Base-by-base conservation (phyloP, 2,797 vertebrate species). In the Hipposideros larvatus region DNA sequence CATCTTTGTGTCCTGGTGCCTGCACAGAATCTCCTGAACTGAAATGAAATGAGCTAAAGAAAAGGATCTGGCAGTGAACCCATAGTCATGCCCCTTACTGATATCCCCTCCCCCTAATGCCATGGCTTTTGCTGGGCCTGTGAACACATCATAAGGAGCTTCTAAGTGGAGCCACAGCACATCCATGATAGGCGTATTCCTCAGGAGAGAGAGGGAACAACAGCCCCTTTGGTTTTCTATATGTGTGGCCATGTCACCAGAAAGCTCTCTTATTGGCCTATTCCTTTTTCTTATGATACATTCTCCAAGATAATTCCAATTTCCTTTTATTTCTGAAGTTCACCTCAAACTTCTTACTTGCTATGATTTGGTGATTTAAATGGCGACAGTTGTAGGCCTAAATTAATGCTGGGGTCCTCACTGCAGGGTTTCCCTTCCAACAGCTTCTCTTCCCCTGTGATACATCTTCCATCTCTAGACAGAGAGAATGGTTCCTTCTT, bases 251-350 rank as follows among this genome's bases (percentile, higher is more conserved):
- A 28, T 13, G 11, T 84, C 19, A 1, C 26, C 8, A 61, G 22
- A 43, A 28, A 34, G n/a, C 59, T 65, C 68, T 87, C 43, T 71
- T 46, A 57, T 14, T 1, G 28, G 43, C 16, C 63, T 89, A 22
- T n/a, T 18, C 21, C 7, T 59, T 66, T 90, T 63, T 59, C 73
- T 77, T 78, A 63, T 71, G 78, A 46, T 70, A 19, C 11, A 16
- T 43, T 87, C 48, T 87, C n/a, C 21, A 57, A 59, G 53, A 34
- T 73, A 82, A 63, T 89, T 61, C 41, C 46, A 43, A 11, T 92
- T 88, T 95, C 31, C 37, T 19, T 93, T 78, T 61, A 37, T 59
- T 65, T 55, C 43, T 34, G 66, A 78, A 95, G 43, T 22, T 78
- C 51, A 93, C 53, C 79, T 24, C 24, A 53, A 48, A 78, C 22